These are phyloP conservation scores for Tipula unca DNA, from an alignment of 2,888 invertebrate genomes.

Conservation along the genomic window DNA sequence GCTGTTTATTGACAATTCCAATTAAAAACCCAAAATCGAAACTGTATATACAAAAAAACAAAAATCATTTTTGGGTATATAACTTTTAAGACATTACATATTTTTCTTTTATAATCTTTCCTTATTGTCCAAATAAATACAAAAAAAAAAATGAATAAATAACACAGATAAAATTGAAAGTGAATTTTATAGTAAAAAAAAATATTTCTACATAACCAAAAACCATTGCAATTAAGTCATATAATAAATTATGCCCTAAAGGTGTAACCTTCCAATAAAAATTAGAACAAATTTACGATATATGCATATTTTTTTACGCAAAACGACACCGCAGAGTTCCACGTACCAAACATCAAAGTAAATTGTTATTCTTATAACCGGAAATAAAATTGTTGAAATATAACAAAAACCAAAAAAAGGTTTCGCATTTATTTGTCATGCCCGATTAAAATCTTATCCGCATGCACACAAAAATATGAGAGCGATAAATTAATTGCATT, in stretches of 20 bases:
- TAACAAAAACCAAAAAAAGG: too few species aligned
- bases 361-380: not conserved
- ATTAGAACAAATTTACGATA: not conserved
- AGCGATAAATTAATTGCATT: not conserved
- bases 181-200: not conserved
- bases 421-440: not conserved
- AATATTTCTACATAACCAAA: not conserved
- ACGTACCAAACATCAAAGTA: not conserved
- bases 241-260: not conserved
- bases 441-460: not conserved
- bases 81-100: constrained; percentile 8
- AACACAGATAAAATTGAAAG: not conserved
- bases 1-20: constrained; percentile 4
- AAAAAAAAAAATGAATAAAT: not conserved
- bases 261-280: not conserved
- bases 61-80: not conserved
- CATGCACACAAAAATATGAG: not conserved
- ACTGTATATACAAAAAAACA: not conserved
- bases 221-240: constrained; percentile 1
- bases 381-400: too few species aligned
- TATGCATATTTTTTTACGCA: not conserved
- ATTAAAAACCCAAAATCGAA: constrained; percentile 8
- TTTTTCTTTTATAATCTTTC: constrained; percentile 14
- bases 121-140: not conserved
- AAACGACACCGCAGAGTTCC: not conserved